Base-by-base conservation (phyloP, 2,888 invertebrate species). In the Zele albiditarsus region DNA sequence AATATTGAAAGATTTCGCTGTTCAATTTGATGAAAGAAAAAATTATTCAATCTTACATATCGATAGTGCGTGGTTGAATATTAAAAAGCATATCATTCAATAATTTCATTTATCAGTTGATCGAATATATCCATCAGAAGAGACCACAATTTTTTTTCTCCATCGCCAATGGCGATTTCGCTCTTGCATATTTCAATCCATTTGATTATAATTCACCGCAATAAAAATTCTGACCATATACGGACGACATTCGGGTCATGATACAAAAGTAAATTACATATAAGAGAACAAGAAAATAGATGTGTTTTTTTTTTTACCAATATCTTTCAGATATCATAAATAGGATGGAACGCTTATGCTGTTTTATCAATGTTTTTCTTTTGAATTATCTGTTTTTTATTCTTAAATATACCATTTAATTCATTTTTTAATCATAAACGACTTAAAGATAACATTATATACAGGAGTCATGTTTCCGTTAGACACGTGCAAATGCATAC, bases 331-430 rank as follows among this genome's bases (percentile, higher is more conserved):
- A 1, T 31, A 31, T 31, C 31, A 42, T 42, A 12, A 42, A 42
- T 42, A 5, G 42, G 42, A 42, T 42, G n/a, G n/a, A n/a, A n/a
- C n/a, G n/a, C n/a, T n/a, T n/a, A n/a, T 53, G 20, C 2, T 3
- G 20, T n/a, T 53, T 53, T 53, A 20, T 53, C 53, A 53, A 53
- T 53, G 20, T 20, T 53, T 27, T 62, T 28, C 27, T 74, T 63
- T 20, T 57, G 12, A 20, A 53, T 53, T 23, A 53, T 53, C 53
- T 53, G 20, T 53, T 53, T 53, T 53, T 2, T n/a, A 12, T 38
- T 53, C 8, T 53, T n/a, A 2, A 20, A 53, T 20, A 53, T 53
- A 20, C 2, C 53, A 23, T 53, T 53, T 53, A 23, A 53, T 53
- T 20, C n/a, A n/a, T 53, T 53, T n/a, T 20, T 53, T 20, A 8